Conservation (phyloP, 2,113 vertebrate species). For the Polypterus bichir region DNA sequence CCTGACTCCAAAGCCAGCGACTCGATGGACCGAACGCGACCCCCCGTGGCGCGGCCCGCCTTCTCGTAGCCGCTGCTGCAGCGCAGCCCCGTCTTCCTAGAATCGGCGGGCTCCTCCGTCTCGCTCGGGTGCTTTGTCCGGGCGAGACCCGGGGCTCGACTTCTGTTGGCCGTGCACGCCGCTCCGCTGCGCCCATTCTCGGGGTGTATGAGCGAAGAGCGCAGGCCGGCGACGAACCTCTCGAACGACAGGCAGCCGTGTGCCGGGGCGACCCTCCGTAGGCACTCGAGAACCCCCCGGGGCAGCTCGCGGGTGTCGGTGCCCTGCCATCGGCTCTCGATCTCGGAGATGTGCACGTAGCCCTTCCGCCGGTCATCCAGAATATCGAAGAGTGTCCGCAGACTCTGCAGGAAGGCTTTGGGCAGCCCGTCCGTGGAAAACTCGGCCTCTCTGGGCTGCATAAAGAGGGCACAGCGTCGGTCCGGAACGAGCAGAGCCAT, state of each 20-base stretch:
- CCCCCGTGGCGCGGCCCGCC: constrained; percentile 6
- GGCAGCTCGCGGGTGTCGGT: constrained; percentile 66
- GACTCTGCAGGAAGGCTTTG: constrained; percentile 74
- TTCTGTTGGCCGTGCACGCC: constrained; percentile 28
- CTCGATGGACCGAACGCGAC: constrained; percentile 38
- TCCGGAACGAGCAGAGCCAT: constrained; percentile 50
- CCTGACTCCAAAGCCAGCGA: constrained; percentile 46
- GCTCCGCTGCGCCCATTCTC: constrained; percentile 28
- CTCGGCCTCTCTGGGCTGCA: constrained; percentile 39
- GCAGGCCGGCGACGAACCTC: constrained; percentile 75
- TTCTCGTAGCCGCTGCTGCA: constrained; percentile 22
- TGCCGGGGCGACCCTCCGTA: constrained; percentile 66
- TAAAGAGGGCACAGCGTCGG: constrained; percentile 29
- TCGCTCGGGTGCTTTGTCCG: background rate
- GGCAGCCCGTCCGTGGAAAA: constrained; percentile 63
- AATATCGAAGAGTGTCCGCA: constrained; percentile 85
- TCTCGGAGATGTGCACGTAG: constrained; percentile 80
- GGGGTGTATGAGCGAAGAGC: constrained; percentile 60
- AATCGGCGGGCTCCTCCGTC: constrained; percentile 26
- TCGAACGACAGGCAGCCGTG: constrained; percentile 85
- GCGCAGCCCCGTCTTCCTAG: constrained; percentile 20
- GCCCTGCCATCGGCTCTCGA: constrained; percentile 84
- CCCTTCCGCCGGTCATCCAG: constrained; percentile 75
- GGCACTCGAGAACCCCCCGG: constrained; percentile 66
- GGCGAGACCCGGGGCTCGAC: constrained; percentile 2